Evolutionary conservation across 2,113 vertebrate species (phyloP).

Genomic region (Nothobranchius kuhntae): DNA sequence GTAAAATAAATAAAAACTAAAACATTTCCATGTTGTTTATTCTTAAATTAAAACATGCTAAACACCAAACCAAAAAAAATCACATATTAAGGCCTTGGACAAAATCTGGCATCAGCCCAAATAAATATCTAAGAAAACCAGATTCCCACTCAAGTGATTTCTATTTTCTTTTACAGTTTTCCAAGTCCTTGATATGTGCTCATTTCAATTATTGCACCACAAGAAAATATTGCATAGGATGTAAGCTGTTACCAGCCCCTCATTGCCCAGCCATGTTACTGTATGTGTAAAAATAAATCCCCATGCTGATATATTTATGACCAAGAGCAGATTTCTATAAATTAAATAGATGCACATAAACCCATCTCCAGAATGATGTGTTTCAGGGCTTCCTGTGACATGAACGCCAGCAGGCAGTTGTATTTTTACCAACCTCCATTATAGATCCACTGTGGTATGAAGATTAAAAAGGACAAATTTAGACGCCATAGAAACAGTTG

Average conservation of each 20-base stretch:
- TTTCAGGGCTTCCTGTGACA: slow-evolving; percentile 29
- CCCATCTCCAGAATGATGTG: slow-evolving; percentile 29
- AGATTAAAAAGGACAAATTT: background rate
- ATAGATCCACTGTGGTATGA: slow-evolving; percentile 36
- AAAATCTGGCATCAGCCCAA: slow-evolving; percentile 25
- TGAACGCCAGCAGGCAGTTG: slow-evolving; percentile 40
- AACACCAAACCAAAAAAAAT: slow-evolving; percentile 37
- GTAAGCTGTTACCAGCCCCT: slow-evolving; percentile 79
- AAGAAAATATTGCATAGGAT: slow-evolving; percentile 83
- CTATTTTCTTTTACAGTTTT: slow-evolving; percentile 7
- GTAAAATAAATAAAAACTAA: slow-evolving; percentile 23
- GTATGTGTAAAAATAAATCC: slow-evolving; percentile 26
- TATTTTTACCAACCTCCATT: slow-evolving; percentile 5
- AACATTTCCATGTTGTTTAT: slow-evolving; percentile 11
- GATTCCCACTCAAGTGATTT: slow-evolving; percentile 4
- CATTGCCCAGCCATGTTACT: slow-evolving; percentile 77
- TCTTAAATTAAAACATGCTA: slow-evolving; percentile 57
- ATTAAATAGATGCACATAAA: slow-evolving; percentile 39
- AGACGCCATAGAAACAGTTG: slow-evolving; percentile 47
- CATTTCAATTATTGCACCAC: slow-evolving; percentile 76
- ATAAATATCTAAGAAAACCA: slow-evolving; percentile 33
- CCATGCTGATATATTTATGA: slow-evolving; percentile 33
- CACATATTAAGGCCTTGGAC: slow-evolving; percentile 37
- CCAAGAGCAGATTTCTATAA: slow-evolving; percentile 34
- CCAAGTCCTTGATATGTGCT: slow-evolving; percentile 57